Evolutionary conservation across 2,888 invertebrate genomes (phyloP).

Genomic region (Sphaerolaimus hirsutus): DNA sequence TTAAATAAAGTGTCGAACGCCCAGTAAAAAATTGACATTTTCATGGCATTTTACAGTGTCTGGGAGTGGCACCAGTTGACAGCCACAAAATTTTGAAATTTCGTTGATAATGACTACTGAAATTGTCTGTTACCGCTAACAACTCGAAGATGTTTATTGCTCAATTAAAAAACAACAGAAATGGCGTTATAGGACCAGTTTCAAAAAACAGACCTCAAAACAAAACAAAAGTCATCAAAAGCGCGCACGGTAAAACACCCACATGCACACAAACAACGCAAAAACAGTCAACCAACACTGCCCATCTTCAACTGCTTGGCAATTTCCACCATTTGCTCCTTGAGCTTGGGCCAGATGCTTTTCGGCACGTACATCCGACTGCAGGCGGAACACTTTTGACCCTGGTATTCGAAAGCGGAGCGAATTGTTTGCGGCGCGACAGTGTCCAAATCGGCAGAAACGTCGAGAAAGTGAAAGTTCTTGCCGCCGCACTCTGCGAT

Average conservation of each 20-base stretch:
- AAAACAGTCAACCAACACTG: constrained; percentile 31
- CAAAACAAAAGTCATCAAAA: too few species aligned
- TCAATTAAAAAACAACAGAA: too few species aligned
- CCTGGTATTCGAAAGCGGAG: constrained; percentile 72
- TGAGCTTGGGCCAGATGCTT: constrained; percentile 53
- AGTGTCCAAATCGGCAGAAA: constrained; percentile 54
- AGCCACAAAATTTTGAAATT: too few species aligned
- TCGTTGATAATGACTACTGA: too few species aligned
- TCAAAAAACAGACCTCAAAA: too few species aligned
- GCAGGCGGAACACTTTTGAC: constrained; percentile 95
- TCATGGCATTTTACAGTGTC: too few species aligned
- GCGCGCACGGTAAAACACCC: neutral
- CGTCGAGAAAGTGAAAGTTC: constrained; percentile 89
- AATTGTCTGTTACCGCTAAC: too few species aligned
- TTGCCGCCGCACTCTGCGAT: constrained; percentile 82
- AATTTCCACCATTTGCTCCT: constrained; percentile 41
- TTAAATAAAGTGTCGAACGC: too few species aligned
- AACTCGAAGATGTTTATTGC: too few species aligned
- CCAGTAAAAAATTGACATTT: too few species aligned
- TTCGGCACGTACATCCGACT: constrained; percentile 84
- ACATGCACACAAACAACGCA: neutral
- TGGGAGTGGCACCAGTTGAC: too few species aligned
- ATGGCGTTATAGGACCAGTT: too few species aligned
- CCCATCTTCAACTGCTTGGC: constrained; percentile 56
- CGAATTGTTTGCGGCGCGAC: constrained; percentile 61